Base-by-base conservation (phyloP, 2,888 invertebrate genomes). In the Synergus itoensis region DNA sequence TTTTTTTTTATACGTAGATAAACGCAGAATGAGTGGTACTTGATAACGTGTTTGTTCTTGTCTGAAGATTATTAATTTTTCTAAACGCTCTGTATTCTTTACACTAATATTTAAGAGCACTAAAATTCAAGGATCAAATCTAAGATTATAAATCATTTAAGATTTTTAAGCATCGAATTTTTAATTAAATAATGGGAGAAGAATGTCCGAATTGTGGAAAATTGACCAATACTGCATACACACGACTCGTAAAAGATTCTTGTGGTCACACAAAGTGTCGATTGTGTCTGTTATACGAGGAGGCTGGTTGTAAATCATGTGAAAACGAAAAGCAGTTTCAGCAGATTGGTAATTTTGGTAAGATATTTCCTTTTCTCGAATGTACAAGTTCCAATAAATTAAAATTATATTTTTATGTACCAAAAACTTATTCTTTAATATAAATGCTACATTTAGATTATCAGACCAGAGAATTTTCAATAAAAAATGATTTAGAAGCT, bases 251-350 rank as follows among this genome's bases (percentile, higher is more conserved):
- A 18, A 95, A 95, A 76, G 96, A 96, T 89, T 94, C 93, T 75
- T 96, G 96, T 91, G 96, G 96, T 4, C 96, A 96, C 90, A 93
- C 93, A 78, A 96, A 96, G 92, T 96, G 96, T 91, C 94, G 96
- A 86, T 92, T 94, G 83, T 96, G 96, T 89, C 92, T 96, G 64
- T 89, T 96, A 48, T 92, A 93, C 28, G 96, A 96, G 89, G 95
- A 94, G 84, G 92, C 93, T 57, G 95, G 95, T 16, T 96, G 96
- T 88, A 91, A 93, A 83, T 93, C 94, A 84, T 95, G 95, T 87
- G 80, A 83, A 16, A 82, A 81, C 21, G 79, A 82, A 57, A 73
- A 36, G 11, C 4, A 73, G 53, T 36, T 73, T n/a, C 73, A 73
- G n/a, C 36, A 73, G 18, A 73, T 73, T 57, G 73, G 53, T 53